These are phyloP conservation scores for Hafferia zeledoni DNA, from an alignment of 2,797 vertebrate species.

Conservation along the genomic window DNA sequence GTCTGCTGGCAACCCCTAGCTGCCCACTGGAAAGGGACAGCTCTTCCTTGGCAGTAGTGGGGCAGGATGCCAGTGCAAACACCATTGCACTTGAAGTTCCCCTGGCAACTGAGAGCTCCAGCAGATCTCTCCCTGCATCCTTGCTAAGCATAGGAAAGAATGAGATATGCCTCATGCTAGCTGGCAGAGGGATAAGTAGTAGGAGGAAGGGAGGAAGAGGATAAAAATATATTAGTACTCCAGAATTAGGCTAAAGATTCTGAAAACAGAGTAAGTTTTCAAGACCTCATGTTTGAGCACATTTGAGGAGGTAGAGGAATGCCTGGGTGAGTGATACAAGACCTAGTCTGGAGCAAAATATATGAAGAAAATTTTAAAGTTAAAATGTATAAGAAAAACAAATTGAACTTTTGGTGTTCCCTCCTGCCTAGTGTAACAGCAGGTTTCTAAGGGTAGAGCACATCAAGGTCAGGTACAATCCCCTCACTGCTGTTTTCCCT, in stretches of 20 bases:
- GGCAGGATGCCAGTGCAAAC: background rate
- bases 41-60: background rate
- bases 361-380: background rate
- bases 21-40: background rate
- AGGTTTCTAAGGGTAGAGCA: background rate
- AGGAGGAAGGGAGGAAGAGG: background rate
- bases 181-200: background rate
- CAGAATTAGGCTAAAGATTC: background rate
- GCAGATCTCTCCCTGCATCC: background rate
- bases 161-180: background rate
- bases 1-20: background rate
- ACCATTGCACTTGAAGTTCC: background rate
- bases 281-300: background rate
- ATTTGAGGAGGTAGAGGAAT: background rate
- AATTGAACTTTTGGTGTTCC: background rate
- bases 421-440: background rate
- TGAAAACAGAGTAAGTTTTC: background rate
- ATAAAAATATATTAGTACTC: background rate
- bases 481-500: background rate
- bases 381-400: background rate
- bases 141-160: background rate
- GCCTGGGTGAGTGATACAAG: background rate
- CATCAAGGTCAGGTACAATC: background rate
- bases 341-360: background rate
- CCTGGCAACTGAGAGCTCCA: background rate